Base-by-base conservation (phyloP, 2,797 vertebrate genomes). In the Pelodytes ibericus region DNA sequence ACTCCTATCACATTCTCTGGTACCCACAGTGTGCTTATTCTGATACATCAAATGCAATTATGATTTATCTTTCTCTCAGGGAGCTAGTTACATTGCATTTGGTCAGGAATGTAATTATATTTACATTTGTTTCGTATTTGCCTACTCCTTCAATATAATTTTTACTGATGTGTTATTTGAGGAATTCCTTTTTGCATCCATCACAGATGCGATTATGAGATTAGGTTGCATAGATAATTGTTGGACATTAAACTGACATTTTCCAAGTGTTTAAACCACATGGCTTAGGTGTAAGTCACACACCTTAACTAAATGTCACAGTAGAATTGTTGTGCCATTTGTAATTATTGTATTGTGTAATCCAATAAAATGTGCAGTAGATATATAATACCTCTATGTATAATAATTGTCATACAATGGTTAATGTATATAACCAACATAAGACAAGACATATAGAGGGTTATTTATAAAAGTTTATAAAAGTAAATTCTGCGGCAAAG, bases 31-130 rank as follows among this genome's bases (percentile, higher is more conserved):
- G 53, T 36, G 66, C 75, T 59, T 71, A 65, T 71, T 59, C 51
- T 56, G 59, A 71, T 57, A 62, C 9, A 77, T 65, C 53, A 77
- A 72, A 66, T 60, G 59, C 51, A 71, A 72, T 72, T 66, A 59
- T 59, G 24, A 60, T 36, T 60, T 68, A 36, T 16, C 11, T 62
- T 60, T 59, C 47, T 77, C 29, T 51, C 26, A 66, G 24, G 18
- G 47, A 49, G 44, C 24, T 72, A 59, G 60, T 71, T 64, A 65
- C 60, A 71, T 57, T 13, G 39, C 60, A 26, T 59, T 64, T 77
- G 11, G 27, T n/a, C 31, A 71, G 51, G n/a, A 71, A 64, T 44
- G 29, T 30, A 58, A 77, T 77, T 71, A 44, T 31, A 53, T 59
- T 59, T 76, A 61, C 47, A 56, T 57, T 41, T 69, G 13, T 27